Evolutionary conservation across 2,888 invertebrate genomes (phyloP).

Genomic region (Microchrysa polita): DNA sequence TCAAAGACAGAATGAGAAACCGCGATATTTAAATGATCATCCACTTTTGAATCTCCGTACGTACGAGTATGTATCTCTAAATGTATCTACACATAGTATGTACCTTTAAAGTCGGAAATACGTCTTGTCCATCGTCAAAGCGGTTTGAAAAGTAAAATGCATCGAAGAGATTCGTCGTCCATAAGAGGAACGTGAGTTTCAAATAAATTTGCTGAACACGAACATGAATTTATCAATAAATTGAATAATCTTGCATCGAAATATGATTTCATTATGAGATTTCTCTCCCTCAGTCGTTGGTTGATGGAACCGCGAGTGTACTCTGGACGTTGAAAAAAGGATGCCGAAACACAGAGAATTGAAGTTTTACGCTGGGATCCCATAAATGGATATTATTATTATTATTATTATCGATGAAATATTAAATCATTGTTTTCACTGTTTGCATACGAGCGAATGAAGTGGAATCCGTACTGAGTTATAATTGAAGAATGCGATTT

Average conservation of each 20-base stretch:
- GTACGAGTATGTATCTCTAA: neutral
- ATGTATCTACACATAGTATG: no score
- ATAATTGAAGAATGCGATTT: neutral
- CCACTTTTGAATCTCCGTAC: neutral
- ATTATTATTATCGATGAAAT: conserved; percentile 21
- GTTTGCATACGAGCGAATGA: conserved; percentile 36
- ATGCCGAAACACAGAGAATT: neutral
- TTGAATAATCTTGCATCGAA: conserved; percentile 51
- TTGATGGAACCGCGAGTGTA: no score
- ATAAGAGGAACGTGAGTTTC: conserved; percentile 9
- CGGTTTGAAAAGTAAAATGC: neutral
- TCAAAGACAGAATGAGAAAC: neutral
- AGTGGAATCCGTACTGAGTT: neutral
- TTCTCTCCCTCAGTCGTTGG: neutral
- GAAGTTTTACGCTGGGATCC: neutral
- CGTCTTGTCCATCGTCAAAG: no score
- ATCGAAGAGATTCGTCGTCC: neutral
- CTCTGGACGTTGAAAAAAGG: neutral
- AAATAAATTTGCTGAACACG: conserved; percentile 53
- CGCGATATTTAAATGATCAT: conserved; percentile 29
- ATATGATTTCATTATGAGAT: conserved; percentile 51
- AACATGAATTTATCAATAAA: conserved; percentile 52
- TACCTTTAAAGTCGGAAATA: no score
- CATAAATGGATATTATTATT: conserved; percentile 33
- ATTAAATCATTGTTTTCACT: conserved; percentile 22